phyloP scores from a whole-genome alignment of 2,888 invertebrate species.

The Baronia brevicornis region DNA sequence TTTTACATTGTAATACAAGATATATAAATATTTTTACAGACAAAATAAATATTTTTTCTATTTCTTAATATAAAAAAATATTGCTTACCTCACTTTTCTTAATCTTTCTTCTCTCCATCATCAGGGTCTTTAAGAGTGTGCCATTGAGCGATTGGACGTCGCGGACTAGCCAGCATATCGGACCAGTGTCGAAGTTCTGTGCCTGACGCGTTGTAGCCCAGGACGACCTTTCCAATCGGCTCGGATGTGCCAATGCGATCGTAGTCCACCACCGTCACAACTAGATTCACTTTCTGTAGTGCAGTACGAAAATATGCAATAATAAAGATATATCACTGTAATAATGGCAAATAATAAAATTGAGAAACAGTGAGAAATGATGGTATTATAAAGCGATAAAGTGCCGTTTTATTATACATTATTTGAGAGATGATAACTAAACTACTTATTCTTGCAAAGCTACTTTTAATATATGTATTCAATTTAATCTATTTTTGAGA shows the following conservation, averaged over 20 bases:
- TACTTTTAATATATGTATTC: no score
- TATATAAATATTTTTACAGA: no score
- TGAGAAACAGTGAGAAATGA: no score
- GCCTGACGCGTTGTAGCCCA: conserved; percentile 98
- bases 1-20: no score
- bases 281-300: conserved; percentile 97
- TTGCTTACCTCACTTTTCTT: conserved; percentile 44
- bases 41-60: no score
- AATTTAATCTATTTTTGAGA: no score
- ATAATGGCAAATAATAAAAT: no score
- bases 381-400: no score
- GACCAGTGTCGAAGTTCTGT: conserved; percentile 99
- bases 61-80: no score
- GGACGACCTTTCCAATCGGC: conserved; percentile 97
- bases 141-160: conserved; percentile 99
- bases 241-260: conserved; percentile 99
- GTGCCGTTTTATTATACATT: neutral
- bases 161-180: conserved; percentile 99
- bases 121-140: conserved; percentile 99
- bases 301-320: conserved; percentile 27
- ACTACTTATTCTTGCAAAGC: no score
- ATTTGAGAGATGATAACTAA: no score
- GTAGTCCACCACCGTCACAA: conserved; percentile 99
- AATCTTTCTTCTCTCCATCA: conserved; percentile 92
- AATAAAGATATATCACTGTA: conserved; percentile 5